Evolutionary conservation across 2,113 vertebrate genomes (phyloP), one percentile per base, ranked within the genome.

Genomic region (Epinephelus fuscoguttatus): DNA sequence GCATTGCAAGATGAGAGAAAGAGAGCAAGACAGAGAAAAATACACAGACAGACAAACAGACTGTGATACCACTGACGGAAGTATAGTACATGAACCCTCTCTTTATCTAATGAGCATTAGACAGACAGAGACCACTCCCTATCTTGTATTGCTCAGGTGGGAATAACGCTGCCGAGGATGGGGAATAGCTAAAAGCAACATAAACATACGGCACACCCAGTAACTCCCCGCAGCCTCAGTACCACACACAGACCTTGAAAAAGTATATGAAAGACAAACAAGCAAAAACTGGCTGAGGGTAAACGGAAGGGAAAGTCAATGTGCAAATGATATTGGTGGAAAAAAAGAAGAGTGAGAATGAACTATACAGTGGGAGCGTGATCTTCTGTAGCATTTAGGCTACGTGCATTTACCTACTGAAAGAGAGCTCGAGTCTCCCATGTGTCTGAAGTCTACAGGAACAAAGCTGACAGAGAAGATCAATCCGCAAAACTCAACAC

Each of bases 391-490:
- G 75, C 83, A 75, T 92, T 86, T 84, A 70, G 78, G 78, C 75
- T 80, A 19, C 11, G 18, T 53, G 73, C 64, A 40, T 82, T 84
- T 86, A 78, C 47, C n/a, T 27, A 80, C 53, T 78, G 77, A 81
- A 80, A 33, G 42, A 74, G 66, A 84, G 70, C 49, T 27, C 55
- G 23, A 68, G 15, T 81, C 72, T 76, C 72, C 42, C 18, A 74
- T 70, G 75, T 69, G 75, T 87, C 60, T 89, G 84, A 86, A 75
- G 59, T 80, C 56, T 42, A 68, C 19, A 59, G 25, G 79, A 78
- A 82, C 69, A 90, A 90, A 90, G 72, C 87, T 83, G 85, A 88
- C 75, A 62, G 70, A 76, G 60, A 70, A 84, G 84, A 93, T 92
- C 86, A 91, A 85, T 92, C 83, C 49, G 49, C 61, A 75, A 82